phyloP scores from a whole-genome alignment of 2,113 vertebrate genomes.

The Brachypodius melanocephalos region DNA sequence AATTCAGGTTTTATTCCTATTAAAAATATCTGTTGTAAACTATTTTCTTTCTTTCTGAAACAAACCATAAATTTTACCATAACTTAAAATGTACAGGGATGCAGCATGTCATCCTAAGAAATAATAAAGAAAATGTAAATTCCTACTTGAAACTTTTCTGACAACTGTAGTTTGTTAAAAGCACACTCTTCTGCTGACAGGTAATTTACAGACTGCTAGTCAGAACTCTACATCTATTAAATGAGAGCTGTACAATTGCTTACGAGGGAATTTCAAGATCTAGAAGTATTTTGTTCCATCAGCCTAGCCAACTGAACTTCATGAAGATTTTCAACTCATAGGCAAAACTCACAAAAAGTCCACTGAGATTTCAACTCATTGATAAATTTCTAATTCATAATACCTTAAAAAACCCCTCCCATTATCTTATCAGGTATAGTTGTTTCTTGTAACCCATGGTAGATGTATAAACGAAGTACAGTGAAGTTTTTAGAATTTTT shows the following conservation, averaged over 20 bases:
- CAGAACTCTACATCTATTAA: not conserved
- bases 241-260: not conserved
- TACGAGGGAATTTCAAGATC: not conserved
- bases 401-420: not conserved
- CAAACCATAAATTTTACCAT: not conserved
- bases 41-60: not conserved
- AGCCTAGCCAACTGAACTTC: not conserved
- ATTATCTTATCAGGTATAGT: not conserved
- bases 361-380: not conserved
- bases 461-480: not conserved
- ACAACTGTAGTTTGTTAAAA: not conserved
- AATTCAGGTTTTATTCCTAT: fast-evolving
- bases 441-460: not conserved
- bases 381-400: not conserved
- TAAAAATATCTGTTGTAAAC: not conserved
- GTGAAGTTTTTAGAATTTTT: not conserved
- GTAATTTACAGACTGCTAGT: not conserved
- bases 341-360: not conserved
- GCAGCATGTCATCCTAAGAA: not conserved
- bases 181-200: not conserved
- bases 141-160: not conserved
- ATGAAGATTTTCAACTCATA: not conserved
- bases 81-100: not conserved
- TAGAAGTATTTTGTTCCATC: not conserved
- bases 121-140: not conserved